Evolutionary conservation across 2,113 vertebrate genomes (phyloP).

Genomic region (Cryptotis parvus): DNA sequence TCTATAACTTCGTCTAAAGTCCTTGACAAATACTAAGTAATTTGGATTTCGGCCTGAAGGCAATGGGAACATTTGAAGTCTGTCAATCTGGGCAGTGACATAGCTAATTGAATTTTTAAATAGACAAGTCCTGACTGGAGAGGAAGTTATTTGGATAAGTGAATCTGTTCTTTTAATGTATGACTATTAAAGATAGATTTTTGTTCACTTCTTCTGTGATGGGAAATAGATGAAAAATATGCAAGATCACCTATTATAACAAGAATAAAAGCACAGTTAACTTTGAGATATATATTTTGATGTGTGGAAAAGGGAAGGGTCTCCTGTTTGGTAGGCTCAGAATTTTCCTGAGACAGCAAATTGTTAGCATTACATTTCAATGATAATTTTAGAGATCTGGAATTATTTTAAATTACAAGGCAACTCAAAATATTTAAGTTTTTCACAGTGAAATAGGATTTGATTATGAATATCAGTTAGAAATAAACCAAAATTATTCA

Average conservation of each 20-base stretch:
- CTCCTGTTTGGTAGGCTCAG: not conserved
- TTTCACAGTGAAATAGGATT: not conserved
- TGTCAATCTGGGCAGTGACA: not conserved
- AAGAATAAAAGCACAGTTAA: not conserved
- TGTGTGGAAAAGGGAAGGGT: not conserved
- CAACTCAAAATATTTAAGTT: constrained; percentile 14
- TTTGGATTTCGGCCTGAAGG: not conserved
- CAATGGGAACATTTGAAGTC: not conserved
- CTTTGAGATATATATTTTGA: not conserved
- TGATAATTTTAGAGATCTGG: not conserved
- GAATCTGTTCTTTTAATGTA: not conserved
- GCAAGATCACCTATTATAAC: not conserved
- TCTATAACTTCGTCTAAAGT: not conserved
- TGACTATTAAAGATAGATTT: not conserved
- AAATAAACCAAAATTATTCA: not conserved
- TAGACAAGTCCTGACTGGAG: not conserved
- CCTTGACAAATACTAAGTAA: not conserved
- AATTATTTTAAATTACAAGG: constrained; percentile 22
- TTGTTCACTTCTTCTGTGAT: not conserved
- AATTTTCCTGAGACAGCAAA: not conserved
- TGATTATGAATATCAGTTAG: constrained; percentile 8
- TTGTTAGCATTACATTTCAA: not conserved
- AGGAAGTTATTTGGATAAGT: not conserved
- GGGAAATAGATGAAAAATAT: not conserved
- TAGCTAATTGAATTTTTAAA: not conserved